These are phyloP conservation scores for Teleogryllus occipitalis DNA, from an alignment of 1,140 invertebrate genomes.

Conservation along the genomic window DNA sequence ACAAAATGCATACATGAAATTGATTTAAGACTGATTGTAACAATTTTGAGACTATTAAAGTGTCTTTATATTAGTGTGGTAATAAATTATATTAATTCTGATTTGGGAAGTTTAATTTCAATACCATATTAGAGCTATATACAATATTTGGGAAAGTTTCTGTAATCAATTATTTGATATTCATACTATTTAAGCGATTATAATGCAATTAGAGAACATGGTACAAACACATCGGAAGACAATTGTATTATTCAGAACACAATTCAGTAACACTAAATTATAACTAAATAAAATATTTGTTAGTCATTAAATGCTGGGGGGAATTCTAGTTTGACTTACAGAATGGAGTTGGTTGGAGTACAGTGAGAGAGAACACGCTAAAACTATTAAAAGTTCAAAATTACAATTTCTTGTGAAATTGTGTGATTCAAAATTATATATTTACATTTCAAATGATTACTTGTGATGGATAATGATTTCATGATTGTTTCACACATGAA, in stretches of 20 bases:
- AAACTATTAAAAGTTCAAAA: not conserved
- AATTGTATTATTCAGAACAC: not conserved
- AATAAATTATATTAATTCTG: not conserved
- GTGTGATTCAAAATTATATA: not conserved
- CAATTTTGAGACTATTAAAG: not conserved
- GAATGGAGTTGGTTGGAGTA: too few relatives aligned
- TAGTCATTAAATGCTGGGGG: not conserved
- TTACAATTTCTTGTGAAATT: not conserved
- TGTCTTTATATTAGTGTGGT: not conserved
- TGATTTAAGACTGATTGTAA: not conserved
- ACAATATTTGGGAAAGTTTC: not conserved
- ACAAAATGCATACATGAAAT: not conserved
- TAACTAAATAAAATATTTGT: not conserved
- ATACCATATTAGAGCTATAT: not conserved
- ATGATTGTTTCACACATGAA: not conserved
- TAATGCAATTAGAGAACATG: not conserved
- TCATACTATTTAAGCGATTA: not conserved
- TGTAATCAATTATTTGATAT: not conserved
- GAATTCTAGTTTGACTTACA: too few relatives aligned
- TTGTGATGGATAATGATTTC: not conserved
- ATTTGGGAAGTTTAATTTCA: not conserved
- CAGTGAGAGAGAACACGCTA: not conserved
- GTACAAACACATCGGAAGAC: not conserved
- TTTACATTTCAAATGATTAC: not conserved
- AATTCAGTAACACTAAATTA: not conserved